Conservation (phyloP, 35 echinoderm and acorn worm genomes). For the Ptychodera flava region DNA sequence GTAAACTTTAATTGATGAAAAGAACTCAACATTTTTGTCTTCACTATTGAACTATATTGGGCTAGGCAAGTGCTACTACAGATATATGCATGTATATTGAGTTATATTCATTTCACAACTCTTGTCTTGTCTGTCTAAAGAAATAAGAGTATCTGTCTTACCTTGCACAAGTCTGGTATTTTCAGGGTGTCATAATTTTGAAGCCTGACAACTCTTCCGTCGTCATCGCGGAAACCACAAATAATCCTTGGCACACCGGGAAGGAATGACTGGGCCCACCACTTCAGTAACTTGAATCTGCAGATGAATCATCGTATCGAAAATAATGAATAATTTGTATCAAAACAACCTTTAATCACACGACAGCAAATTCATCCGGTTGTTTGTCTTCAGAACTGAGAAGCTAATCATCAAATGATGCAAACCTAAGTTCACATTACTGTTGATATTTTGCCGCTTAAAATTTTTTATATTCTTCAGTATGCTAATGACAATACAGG, state of each 20-base stretch:
- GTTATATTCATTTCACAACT: too few species aligned
- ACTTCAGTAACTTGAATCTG: slow-evolving; percentile 76
- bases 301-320: too few species aligned
- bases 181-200: slow-evolving; percentile 59
- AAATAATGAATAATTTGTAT: background rate
- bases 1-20: too few species aligned
- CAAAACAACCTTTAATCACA: background rate
- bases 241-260: slow-evolving; percentile 81
- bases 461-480: too few species aligned
- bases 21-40: too few species aligned
- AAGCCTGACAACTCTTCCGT: slow-evolving; percentile 49
- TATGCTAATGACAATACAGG: too few species aligned
- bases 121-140: too few species aligned
- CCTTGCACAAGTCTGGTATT: slow-evolving; percentile 29
- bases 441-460: too few species aligned
- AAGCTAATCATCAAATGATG: background rate
- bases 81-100: too few species aligned
- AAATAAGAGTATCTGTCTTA: too few species aligned
- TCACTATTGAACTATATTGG: too few species aligned
- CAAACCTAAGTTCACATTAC: background rate
- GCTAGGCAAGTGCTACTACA: too few species aligned
- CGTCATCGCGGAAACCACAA: slow-evolving; percentile 86
- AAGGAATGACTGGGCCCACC: slow-evolving; percentile 95
- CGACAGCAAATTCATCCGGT: background rate
- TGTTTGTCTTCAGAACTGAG: background rate